Conservation (phyloP, 53 echinoderm and acorn worm species). For the Crossaster papposus region DNA sequence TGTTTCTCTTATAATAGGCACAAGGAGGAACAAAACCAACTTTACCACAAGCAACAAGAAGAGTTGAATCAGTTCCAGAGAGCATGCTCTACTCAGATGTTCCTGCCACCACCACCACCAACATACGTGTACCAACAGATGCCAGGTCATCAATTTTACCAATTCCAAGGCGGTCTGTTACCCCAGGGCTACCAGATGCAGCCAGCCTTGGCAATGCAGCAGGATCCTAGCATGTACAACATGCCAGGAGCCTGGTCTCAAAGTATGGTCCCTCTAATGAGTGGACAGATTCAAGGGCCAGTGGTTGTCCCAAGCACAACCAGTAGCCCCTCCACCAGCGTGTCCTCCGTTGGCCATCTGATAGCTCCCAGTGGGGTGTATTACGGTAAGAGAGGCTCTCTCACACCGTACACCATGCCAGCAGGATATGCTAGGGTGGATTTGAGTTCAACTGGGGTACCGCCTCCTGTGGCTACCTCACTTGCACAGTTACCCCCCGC, state of each 20-base stretch:
- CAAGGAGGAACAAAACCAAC: slow-evolving; percentile 63
- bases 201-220: slow-evolving; percentile 34
- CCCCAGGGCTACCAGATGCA: slow-evolving; percentile 41
- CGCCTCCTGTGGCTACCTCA: slow-evolving; percentile 2
- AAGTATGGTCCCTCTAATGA: slow-evolving; percentile 42
- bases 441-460: not conserved
- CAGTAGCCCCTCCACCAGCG: slow-evolving; percentile 21
- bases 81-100: not conserved
- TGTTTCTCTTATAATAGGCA: slow-evolving; percentile 46
- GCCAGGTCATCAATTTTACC: slow-evolving; percentile 30
- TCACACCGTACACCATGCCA: slow-evolving; percentile 12
- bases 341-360: slow-evolving; percentile 32
- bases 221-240: slow-evolving; percentile 49
- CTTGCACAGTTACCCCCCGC: slow-evolving; percentile 23
- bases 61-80: slow-evolving; percentile 66
- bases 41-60: slow-evolving; percentile 59
- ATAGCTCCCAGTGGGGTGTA: slow-evolving; percentile 25
- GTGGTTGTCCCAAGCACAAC: not conserved
- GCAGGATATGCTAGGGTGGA: slow-evolving; percentile 27
- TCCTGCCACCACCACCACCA: not conserved
- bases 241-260: slow-evolving; percentile 17
- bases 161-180: slow-evolving; percentile 47
- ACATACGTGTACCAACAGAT: slow-evolving; percentile 28
- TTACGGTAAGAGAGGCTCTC: slow-evolving; percentile 22
- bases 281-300: slow-evolving; percentile 8